These are phyloP conservation scores for Leucoma salicis DNA, from an alignment of 2,888 invertebrate species.

Conservation along the genomic window DNA sequence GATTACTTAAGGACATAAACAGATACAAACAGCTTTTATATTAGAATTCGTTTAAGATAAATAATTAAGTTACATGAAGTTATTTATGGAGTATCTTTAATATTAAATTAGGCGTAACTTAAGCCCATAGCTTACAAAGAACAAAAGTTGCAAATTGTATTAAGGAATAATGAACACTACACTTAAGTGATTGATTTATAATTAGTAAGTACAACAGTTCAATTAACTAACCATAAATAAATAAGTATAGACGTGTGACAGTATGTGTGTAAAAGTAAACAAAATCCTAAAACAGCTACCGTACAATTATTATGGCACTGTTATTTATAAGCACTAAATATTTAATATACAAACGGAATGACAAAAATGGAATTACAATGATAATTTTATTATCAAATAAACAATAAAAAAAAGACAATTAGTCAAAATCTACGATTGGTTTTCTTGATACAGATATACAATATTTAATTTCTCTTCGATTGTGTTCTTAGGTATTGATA, in stretches of 20 bases:
- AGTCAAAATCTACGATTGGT: too few species aligned
- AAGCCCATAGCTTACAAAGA: too few species aligned
- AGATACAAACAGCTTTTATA: too few species aligned
- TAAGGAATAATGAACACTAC: background rate
- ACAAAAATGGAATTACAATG: slow-evolving; percentile 31
- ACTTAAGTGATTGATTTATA: background rate
- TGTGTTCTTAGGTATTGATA: too few species aligned
- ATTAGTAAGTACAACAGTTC: background rate
- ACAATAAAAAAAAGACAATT: too few species aligned
- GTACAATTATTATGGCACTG: slow-evolving; percentile 57
- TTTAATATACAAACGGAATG: slow-evolving; percentile 30
- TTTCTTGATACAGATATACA: slow-evolving; percentile 4
- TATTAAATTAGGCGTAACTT: too few species aligned
- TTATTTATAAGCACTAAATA: slow-evolving; percentile 36
- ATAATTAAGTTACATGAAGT: too few species aligned
- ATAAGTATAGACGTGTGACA: slow-evolving; percentile 8
- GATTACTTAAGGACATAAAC: too few species aligned
- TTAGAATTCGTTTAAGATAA: too few species aligned
- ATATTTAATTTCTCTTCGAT: too few species aligned
- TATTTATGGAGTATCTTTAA: too few species aligned
- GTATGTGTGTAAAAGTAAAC: slow-evolving; percentile 26
- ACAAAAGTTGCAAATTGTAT: too few species aligned
- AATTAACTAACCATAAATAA: slow-evolving; percentile 9
- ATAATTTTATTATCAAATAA: slow-evolving; percentile 24
- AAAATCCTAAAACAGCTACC: slow-evolving; percentile 33